Base-by-base conservation (phyloP, 2,113 vertebrate genomes). In the Phaethornis superciliosus region DNA sequence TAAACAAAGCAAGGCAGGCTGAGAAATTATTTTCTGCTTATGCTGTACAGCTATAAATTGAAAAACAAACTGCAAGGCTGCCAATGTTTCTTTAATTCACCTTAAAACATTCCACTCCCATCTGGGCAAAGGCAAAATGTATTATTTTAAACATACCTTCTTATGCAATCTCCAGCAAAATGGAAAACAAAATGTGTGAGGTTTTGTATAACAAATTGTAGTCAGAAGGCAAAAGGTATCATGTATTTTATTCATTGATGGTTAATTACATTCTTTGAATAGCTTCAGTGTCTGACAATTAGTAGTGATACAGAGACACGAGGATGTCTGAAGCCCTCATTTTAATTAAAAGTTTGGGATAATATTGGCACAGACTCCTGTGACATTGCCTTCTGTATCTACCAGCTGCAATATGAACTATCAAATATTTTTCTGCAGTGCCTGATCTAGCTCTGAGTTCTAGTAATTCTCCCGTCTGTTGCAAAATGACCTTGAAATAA, bases 281-380 rank as follows among this genome's bases (percentile, higher is more conserved):
- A 56, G 22, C 37, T 32, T 91, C 71, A 26, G 5, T 83, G 42
- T 82, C 71, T 89, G 85, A 74, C 88, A 89, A 33, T 74, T 85
- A 91, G 67, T 72, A 68, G 55, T 37, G 63, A 80, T 90, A n/a
- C 40, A 55, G 70, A 60, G 78, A 87, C 84, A 55, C 67, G 67
- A 94, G 69, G 62, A 77, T 88, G 78, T 96, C 81, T 71, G 33
- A 92, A 91, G 42, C 67, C 77, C 46, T 72, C 62, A 49, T 95
- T 96, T 96, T 96, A 96, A 94, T 96, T 95, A 95, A 94, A 95
- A 96, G 76, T 94, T 93, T 79, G 67, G 69, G 65, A 65, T 58
- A 84, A 54, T 32, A 56, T 92, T 95, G 93, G 91, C 93, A 85
- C 44, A 89, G 67, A 27, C 20, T 35, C 74, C 60, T 32, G 46